Evolutionary conservation across 2,113 vertebrate species (phyloP), one percentile per base, ranked within the genome.

Genomic region (Epinephelus cyanopodus): DNA sequence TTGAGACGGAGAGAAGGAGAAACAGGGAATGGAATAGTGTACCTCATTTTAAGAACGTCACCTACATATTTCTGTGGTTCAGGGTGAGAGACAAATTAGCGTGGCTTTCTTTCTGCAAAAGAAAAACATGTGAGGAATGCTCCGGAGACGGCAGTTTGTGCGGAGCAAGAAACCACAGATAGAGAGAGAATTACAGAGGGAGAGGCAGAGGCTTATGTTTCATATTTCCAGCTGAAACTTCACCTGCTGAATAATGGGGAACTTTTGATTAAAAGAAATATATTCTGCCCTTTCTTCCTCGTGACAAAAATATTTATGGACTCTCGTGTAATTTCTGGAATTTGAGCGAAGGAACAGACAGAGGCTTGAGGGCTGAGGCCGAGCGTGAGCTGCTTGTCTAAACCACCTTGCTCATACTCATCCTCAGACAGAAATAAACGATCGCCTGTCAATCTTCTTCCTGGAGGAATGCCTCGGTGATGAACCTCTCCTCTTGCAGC

Each of bases 111-210:
- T 69, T 88, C 61, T 58, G 33, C 53, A 57, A 83, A 85, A 88
- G 62, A 65, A 83, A 90, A 91, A 87, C 79, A 87, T 71, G 65
- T 52, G 61, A 93, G 90, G 90, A 93, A 94, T 92, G 80, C 86
- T 82, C 21, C 8, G 54, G 48, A 84, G 83, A 66, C 64, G 57
- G 56, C 60, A 78, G 48, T 86, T 81, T 83, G 76, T 79, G 56
- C 83, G 39, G 67, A 86, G 69, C 25, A 60, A 61, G 78, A 91
- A 84, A 84, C 85, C 81, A 42, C 77, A 88, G 76, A 73, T 27
- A 72, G 14, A 1, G 4, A 23, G 57, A 50, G 61, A 81, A 74
- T 15, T 21, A 12, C 8, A 52, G 66, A 62, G 15, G 61, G 15
- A 53, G 19, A 53, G 33, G 21, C 15, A 39, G 18, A 23, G 18